Evolutionary conservation across 2,888 invertebrate genomes (phyloP), one percentile per base, ranked within the genome.

Genomic region (Pterostichus madidus): DNA sequence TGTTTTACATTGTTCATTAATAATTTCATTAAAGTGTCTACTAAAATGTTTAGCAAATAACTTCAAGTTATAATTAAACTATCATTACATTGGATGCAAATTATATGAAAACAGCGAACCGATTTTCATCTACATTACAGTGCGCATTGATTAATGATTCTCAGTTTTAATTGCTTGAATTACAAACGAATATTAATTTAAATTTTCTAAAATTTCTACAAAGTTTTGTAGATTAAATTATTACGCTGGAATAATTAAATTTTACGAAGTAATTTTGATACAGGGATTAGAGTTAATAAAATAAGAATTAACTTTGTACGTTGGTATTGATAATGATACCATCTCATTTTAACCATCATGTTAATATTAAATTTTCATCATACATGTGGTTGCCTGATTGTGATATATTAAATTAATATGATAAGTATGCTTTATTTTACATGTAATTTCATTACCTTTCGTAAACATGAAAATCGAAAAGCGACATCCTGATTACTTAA

Each of bases 161-260:
- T 8, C 8, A 17, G 49, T 46, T 46, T 46, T 78, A 78, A 39
- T 78, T 39, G 59, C 44, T 44, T n/a, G 64, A 78, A 24, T 44
- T 64, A 68, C 44, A 80, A 35, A 80, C 61, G 68, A 13, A 80
- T 80, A 80, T 80, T 80, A 64, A 80, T 68, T 53, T 80, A 32
- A 68, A 79, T 31, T 68, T 52, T 32, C 64, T n/a, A 31, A 64
- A 59, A 64, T 64, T 64, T 64, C 13, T 32, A 64, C 64, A 64
- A 61, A 79, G 61, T 79, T 79, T 46, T 64, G 5, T 44, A 46
- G 31, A 79, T 61, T 79, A 61, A 79, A 79, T 79, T 79, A 79
- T 78, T 61, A 17, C 59, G 46, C 61, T 61, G 44, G 6, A 61
- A 44, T 79, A 78, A 79, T 79, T 79, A 79, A 44, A 46, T 78